These are phyloP conservation scores for Copsychus sechellarum DNA, from an alignment of 2,113 vertebrate species.

Conservation along the genomic window DNA sequence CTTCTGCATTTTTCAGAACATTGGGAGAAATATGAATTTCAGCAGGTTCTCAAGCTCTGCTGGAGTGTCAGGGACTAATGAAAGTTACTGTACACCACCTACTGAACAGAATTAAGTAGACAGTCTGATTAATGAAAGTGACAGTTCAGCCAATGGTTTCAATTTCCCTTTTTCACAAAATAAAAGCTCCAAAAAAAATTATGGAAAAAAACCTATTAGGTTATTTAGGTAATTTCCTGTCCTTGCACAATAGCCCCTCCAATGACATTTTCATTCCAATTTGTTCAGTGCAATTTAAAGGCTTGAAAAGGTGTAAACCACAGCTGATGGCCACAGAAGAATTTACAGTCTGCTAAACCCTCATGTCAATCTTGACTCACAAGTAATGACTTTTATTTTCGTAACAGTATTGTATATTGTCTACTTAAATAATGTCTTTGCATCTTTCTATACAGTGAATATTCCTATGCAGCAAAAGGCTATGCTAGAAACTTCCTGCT, in stretches of 20 bases:
- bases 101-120: not conserved
- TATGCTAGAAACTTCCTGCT: not conserved
- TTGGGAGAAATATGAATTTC: not conserved
- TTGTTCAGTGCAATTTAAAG: not conserved
- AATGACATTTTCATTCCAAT: not conserved
- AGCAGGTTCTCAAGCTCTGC: not conserved
- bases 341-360: not conserved
- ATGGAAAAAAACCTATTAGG: not conserved
- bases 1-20: not conserved
- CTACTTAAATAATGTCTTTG: not conserved
- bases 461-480: not conserved
- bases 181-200: not conserved
- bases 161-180: not conserved
- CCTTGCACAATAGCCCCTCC: not conserved
- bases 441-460: not conserved
- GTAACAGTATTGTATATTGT: not conserved
- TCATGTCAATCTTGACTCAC: not conserved
- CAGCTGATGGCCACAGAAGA: not conserved
- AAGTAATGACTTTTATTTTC: not conserved
- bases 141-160: not conserved
- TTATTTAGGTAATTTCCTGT: not conserved
- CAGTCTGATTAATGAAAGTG: not conserved
- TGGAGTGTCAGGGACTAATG: conserved; percentile 3
- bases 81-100: not conserved
- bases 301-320: not conserved